Conservation (phyloP, 2,113 vertebrate genomes). For the Hiodon tergisus region DNA sequence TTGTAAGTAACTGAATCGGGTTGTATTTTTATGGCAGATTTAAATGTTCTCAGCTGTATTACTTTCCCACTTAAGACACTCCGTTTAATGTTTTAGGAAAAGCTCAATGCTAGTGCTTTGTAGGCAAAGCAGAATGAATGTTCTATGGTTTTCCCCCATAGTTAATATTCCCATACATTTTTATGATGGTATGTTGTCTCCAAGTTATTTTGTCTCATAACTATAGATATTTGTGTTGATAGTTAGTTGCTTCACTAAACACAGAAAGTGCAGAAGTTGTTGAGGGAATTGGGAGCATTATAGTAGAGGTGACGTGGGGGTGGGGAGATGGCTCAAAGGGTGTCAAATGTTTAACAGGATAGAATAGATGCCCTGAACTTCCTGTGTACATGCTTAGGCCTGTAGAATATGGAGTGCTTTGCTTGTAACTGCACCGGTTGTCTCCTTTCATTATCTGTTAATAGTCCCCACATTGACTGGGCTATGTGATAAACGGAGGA, state of each 20-base stretch:
- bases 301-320: constrained; percentile 30
- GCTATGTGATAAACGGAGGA: constrained; percentile 87
- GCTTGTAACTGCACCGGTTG: constrained; percentile 84
- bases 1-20: not conserved
- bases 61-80: not conserved
- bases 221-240: not conserved
- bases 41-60: not conserved
- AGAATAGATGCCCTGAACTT: constrained; percentile 78
- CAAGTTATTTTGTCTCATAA: not conserved
- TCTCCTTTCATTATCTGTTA: constrained; percentile 90
- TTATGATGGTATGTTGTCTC: not conserved
- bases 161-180: not conserved
- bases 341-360: constrained; percentile 36
- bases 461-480: constrained; percentile 91
- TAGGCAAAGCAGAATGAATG: not conserved
- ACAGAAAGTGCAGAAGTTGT: not conserved
- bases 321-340: constrained; percentile 48
- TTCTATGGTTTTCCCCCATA: not conserved
- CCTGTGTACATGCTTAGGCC: constrained; percentile 81
- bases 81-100: not conserved
- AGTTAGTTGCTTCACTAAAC: not conserved
- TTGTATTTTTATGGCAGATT: not conserved
- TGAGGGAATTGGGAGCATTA: not conserved
- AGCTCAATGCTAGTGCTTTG: not conserved
- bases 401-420: constrained; percentile 77